These are phyloP conservation scores for Neopelma chrysocephalum DNA, from an alignment of 2,797 vertebrate genomes.

Conservation along the genomic window DNA sequence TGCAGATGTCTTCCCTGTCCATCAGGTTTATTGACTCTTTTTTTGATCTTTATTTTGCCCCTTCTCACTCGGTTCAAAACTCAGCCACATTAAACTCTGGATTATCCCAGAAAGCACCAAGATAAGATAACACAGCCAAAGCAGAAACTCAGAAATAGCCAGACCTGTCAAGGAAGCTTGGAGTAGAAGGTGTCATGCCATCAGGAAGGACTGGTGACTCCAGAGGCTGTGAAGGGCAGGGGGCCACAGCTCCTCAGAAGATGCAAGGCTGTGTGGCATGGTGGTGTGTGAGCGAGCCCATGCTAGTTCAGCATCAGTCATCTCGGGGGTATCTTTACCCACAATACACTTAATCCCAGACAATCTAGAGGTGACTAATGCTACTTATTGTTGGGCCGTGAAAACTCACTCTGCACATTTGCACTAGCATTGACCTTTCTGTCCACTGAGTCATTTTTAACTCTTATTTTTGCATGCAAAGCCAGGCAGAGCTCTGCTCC, in stretches of 20 bases:
- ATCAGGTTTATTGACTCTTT: not conserved
- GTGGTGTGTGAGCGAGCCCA: not conserved
- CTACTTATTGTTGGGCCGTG: not conserved
- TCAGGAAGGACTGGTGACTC: not conserved
- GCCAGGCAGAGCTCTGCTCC: not conserved
- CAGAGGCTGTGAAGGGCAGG: not conserved
- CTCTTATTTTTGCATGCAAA: not conserved
- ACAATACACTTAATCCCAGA: not conserved
- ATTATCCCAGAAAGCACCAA: not conserved
- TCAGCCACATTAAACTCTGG: not conserved
- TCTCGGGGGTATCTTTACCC: not conserved
- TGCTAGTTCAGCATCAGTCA: not conserved
- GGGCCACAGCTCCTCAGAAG: not conserved
- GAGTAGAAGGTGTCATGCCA: not conserved
- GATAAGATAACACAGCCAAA: not conserved
- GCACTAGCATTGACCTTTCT: not conserved
- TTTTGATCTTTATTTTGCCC: not conserved
- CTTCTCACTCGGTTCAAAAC: not conserved
- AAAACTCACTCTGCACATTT: not conserved
- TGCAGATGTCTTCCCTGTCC: not conserved
- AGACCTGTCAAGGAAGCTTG: not conserved
- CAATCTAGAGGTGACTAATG: not conserved
- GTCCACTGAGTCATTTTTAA: not conserved
- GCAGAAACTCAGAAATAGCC: not conserved
- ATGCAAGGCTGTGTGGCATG: rapidly evolving